Percentiles rank a stretch among this genome's conserved stretches.
These are phyloP conservation scores for Falcunculus frontatus DNA, from an alignment of 2,113 vertebrate species.

Conservation along the genomic window DNA sequence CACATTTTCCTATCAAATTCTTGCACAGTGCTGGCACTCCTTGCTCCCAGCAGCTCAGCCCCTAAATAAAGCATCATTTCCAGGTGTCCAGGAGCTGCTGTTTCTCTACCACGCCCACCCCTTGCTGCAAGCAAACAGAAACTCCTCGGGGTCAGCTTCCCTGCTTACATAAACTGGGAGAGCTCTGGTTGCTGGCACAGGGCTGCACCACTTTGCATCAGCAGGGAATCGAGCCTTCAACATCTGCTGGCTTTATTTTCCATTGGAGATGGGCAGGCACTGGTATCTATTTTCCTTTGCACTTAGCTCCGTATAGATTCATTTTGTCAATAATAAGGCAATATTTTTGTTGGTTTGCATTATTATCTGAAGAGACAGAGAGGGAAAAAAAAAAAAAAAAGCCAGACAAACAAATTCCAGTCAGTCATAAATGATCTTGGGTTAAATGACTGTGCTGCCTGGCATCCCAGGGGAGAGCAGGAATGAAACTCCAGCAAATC, in stretches of 20 bases:
- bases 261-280: not conserved
- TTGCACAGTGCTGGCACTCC: accelerated
- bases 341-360: not conserved
- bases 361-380: not conserved
- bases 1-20: not conserved
- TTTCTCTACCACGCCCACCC: not conserved
- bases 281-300: not conserved
- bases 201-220: not conserved
- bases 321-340: not conserved
- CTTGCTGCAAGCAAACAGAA: not conserved
- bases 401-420: not conserved
- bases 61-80: not conserved
- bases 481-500: not conserved
- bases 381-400: accelerated
- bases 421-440: not conserved
- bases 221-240: not conserved
- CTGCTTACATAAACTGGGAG: not conserved
- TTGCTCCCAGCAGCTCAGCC: not conserved
- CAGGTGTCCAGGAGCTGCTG: not conserved
- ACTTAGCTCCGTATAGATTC: not conserved
- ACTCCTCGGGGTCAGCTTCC: not conserved
- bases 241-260: not conserved
- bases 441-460: not conserved
- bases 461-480: not conserved
- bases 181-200: not conserved